Evolutionary conservation across 2,888 invertebrate species (phyloP).

Genomic region (Euclidia mi): DNA sequence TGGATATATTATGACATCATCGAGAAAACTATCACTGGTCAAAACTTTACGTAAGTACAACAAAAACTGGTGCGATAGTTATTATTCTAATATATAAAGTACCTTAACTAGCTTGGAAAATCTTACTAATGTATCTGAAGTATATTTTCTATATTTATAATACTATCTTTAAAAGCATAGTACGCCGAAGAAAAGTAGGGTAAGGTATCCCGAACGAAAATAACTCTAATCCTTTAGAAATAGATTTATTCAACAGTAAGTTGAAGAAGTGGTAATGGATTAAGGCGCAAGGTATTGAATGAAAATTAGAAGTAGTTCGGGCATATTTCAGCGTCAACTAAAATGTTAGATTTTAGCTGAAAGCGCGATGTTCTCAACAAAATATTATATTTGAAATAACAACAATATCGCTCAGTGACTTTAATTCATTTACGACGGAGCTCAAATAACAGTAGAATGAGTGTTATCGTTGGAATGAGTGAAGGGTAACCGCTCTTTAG

Average conservation of each 20-base stretch:
- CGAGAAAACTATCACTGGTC: too few species aligned
- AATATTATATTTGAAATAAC: constrained; percentile 11
- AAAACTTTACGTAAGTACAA: too few species aligned
- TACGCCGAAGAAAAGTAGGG: too few species aligned
- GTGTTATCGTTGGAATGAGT: constrained; percentile 6
- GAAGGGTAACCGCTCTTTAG: neutral
- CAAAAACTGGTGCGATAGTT: too few species aligned
- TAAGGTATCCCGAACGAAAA: too few species aligned
- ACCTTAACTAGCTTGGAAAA: too few species aligned
- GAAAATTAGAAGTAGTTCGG: neutral
- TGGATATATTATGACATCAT: too few species aligned
- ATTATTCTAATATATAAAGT: too few species aligned
- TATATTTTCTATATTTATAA: too few species aligned
- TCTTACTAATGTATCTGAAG: too few species aligned
- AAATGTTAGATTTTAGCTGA: constrained; percentile 4
- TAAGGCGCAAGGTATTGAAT: constrained; percentile 3
- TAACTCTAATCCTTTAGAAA: too few species aligned
- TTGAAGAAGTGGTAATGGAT: constrained; percentile 9
- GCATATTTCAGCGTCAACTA: constrained; percentile 2
- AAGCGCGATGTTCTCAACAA: constrained; percentile 9
- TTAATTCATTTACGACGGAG: constrained; percentile 5
- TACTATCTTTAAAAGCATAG: too few species aligned
- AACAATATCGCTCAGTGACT: constrained; percentile 4
- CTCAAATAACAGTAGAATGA: constrained; percentile 7
- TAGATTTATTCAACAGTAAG: constrained; percentile 2